Evolutionary conservation across 2,888 invertebrate genomes (phyloP), one percentile per base, ranked within the genome.

Genomic region (Taphrorychus bicolor): DNA sequence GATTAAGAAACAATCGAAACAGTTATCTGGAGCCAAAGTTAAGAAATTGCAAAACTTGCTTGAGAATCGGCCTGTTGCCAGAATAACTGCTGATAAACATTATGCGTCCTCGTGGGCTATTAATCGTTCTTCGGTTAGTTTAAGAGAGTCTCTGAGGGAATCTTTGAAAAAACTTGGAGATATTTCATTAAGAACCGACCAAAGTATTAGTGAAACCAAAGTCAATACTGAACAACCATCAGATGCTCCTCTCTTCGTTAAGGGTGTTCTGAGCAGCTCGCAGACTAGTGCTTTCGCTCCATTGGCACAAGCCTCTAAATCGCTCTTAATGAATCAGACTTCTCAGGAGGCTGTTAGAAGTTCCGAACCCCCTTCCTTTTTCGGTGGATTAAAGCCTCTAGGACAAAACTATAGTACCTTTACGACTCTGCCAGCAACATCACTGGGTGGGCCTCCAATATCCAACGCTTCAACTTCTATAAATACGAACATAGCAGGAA

Each of bases 11-110:
- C 75, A 77, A 52, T 75, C 77, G 54, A 76, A 78, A 60, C 73
- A 82, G n/a, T 78, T 87, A 1, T 83, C 84, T 0, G 75, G 80
- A 0, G 82, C 82, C n/a, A 88, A 88, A 77, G 76, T 84, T 0
- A 83, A 85, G 41, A 84, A 85, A 1, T 79, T 88, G 1, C 79
- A 84, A 66, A 83, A 85, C 32, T 79, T 85, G 73, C 78, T 88
- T 0, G 82, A 84, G 0, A 84, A 85, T 62, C 84, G 85, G 69
- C 85, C 85, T 69, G 84, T 86, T 0, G 78, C 83, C 0, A 85
- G 84, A 74, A 83, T 88, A 2, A 85, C 85, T 65, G 85, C 85
- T 0, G 82, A 84, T 0, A 86, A 86, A 75, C 78, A 87, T 62
- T 81, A 81, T 75, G 73, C 78, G 18, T 73, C 76, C 9, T 75